Evolutionary conservation across 2,797 vertebrate species (phyloP).

Genomic region (Tokudaia tokunoshimensis): DNA sequence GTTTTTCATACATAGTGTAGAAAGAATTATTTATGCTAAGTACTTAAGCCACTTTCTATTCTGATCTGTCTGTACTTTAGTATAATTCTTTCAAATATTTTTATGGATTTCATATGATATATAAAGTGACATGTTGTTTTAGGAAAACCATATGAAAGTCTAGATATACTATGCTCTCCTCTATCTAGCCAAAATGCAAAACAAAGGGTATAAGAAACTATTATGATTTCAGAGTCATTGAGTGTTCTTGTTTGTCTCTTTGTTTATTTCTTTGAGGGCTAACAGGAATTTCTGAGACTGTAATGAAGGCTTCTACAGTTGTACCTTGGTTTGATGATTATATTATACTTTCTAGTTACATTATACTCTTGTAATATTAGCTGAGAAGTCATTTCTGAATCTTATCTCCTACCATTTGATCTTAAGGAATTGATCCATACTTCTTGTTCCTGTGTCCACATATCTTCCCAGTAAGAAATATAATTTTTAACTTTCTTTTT

Average conservation of each 20-base stretch:
- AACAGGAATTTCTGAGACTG: not conserved
- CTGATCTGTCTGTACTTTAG: not conserved
- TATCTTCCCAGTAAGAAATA: not conserved
- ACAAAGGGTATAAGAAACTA: not conserved
- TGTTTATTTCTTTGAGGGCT: not conserved
- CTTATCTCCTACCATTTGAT: not conserved
- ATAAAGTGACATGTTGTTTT: not conserved
- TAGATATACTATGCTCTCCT: not conserved
- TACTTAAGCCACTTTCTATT: not conserved
- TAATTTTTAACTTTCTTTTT: not conserved
- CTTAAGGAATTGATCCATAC: not conserved
- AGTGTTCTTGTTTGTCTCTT: not conserved
- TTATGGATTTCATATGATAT: constrained; percentile 1
- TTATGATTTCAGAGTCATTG: not conserved
- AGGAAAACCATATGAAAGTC: not conserved
- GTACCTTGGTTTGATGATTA: not conserved
- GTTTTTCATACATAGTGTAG: not conserved
- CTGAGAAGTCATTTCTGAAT: not conserved
- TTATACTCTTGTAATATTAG: not conserved
- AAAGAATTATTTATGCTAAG: not conserved
- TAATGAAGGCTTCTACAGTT: not conserved
- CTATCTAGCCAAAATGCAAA: not conserved
- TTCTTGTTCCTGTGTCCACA: not conserved
- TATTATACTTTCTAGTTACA: not conserved
- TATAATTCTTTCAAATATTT: not conserved